Conservation (phyloP, 2,797 vertebrate species). For the Syngnathus rostellatus region DNA sequence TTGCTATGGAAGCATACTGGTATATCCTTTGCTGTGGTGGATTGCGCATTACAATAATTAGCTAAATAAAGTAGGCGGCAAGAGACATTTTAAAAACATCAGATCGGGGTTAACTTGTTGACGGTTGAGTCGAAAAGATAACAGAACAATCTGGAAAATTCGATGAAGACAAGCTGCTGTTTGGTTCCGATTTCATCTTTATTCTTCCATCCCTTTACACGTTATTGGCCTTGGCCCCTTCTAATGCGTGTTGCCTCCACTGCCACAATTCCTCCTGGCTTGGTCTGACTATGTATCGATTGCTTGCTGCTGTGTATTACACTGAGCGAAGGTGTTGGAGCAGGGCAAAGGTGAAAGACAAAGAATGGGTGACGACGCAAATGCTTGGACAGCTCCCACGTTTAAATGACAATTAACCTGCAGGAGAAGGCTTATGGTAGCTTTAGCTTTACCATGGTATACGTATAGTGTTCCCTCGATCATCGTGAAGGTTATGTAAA, state of each 20-base stretch:
- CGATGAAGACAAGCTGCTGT: constrained; percentile 40
- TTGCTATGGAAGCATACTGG: constrained; percentile 56
- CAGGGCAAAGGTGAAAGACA: constrained; percentile 34
- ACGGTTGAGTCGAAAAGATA: constrained; percentile 37
- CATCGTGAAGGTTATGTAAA: too few species aligned
- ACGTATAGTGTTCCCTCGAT: too few species aligned
- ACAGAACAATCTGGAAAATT: constrained; percentile 21
- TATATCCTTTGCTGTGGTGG: constrained; percentile 39
- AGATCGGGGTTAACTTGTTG: constrained; percentile 37
- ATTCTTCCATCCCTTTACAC: constrained; percentile 40
- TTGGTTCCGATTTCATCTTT: constrained; percentile 47
- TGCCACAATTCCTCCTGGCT: constrained; percentile 71
- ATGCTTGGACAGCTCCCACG: constrained; percentile 60
- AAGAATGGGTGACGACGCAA: constrained; percentile 47
- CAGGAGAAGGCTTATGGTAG: constrained; percentile 17
- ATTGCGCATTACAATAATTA: constrained; percentile 44
- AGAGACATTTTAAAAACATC: constrained; percentile 44
- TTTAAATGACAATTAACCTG: constrained; percentile 40
- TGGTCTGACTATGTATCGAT: constrained; percentile 65
- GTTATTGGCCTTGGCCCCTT: constrained; percentile 67
- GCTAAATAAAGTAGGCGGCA: constrained; percentile 42
- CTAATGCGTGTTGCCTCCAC: constrained; percentile 65
- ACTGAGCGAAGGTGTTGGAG: constrained; percentile 57
- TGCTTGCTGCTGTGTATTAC: constrained; percentile 67
- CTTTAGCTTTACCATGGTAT: constrained; percentile 6